These are phyloP conservation scores for Nipponacmea schrenckii DNA, from an alignment of 2,888 invertebrate species.

Conservation along the genomic window DNA sequence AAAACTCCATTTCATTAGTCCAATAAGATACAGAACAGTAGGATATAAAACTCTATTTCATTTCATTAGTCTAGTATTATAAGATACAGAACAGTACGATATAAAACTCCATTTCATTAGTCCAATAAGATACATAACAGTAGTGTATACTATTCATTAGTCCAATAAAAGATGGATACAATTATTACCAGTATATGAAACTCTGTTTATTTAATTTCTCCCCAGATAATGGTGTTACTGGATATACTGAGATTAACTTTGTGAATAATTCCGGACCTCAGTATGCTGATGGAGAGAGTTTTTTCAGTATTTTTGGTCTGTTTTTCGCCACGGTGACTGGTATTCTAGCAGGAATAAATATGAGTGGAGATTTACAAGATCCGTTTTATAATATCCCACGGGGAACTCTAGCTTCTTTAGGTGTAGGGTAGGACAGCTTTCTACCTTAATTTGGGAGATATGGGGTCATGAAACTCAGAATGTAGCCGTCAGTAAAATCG, in stretches of 20 bases:
- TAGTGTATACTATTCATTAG: too few species aligned
- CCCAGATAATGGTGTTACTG: conserved; percentile 83
- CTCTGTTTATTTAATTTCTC: conserved; percentile 10
- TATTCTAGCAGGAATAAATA: conserved; percentile 95
- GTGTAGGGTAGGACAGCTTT: conserved; percentile 79
- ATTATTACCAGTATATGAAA: too few species aligned
- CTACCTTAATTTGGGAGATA: background rate
- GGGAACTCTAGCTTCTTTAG: conserved; percentile 91
- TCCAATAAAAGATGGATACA: too few species aligned
- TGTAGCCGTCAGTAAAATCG: too few species aligned
- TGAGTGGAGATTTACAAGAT: conserved; percentile 94
- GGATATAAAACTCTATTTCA: too few species aligned
- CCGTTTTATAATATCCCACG: conserved; percentile 93
- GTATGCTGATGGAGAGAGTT: conserved; percentile 83
- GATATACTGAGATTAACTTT: conserved; percentile 85
- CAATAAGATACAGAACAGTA: too few species aligned
- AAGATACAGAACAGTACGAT: too few species aligned
- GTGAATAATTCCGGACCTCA: conserved; percentile 83
- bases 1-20: too few species aligned
- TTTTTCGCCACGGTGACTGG: conserved; percentile 98
- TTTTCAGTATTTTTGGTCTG: conserved; percentile 96
- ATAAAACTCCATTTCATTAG: too few species aligned
- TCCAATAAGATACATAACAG: too few species aligned
- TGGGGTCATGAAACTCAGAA: too few species aligned
- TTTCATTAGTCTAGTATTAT: too few species aligned